phyloP scores from a whole-genome alignment of 2,113 vertebrate genomes.

The Actenoides hombroni region DNA sequence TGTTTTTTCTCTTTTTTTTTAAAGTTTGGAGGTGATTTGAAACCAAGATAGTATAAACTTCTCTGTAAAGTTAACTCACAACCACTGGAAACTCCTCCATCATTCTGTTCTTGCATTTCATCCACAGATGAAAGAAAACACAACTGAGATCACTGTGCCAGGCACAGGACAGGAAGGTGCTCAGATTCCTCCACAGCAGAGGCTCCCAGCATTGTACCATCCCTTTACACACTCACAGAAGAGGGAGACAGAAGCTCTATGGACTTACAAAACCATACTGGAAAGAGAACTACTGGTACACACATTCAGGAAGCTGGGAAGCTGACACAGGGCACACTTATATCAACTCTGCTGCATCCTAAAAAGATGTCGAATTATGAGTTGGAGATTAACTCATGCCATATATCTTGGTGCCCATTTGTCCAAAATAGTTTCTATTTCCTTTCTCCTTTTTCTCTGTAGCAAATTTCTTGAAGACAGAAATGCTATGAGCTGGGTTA shows the following conservation, averaged over 20 bases:
- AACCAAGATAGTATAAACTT: background rate
- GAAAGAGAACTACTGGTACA: background rate
- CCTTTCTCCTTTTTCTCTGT: background rate
- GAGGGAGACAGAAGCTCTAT: background rate
- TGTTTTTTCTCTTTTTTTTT: background rate
- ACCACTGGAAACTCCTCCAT: background rate
- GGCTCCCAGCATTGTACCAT: background rate
- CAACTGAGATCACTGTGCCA: background rate
- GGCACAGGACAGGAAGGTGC: background rate
- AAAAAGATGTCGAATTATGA: background rate
- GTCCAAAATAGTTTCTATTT: conserved; percentile 2
- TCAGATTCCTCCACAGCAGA: background rate
- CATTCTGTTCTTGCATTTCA: background rate
- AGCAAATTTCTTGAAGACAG: background rate
- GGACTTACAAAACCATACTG: background rate
- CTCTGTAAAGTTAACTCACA: background rate
- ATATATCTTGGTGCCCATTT: background rate
- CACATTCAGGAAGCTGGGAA: background rate
- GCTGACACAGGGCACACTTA: background rate
- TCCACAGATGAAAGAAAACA: background rate
- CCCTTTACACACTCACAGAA: fast-evolving
- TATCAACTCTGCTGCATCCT: background rate
- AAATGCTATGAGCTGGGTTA: background rate
- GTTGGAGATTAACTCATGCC: background rate
- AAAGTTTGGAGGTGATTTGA: background rate